Base-by-base conservation (phyloP, 2,113 vertebrate genomes). In the Delphinapterus leucas region DNA sequence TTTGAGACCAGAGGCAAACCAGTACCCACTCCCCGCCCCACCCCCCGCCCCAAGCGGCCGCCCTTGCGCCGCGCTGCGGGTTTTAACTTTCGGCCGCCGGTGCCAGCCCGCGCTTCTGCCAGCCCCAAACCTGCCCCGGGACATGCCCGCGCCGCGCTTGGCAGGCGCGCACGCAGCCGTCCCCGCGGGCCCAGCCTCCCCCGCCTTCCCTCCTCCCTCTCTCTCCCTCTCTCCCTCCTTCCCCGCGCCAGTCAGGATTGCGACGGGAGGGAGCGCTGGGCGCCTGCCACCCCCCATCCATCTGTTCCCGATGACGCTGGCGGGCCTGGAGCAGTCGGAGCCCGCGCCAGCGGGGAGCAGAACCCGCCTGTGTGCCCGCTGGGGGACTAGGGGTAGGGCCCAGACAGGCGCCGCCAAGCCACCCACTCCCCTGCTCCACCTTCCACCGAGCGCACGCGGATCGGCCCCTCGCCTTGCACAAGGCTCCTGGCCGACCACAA, bases 221-320 rank as follows among this genome's bases (percentile, higher is more conserved):
- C 63, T 38, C 67, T 36, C 74, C 44, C 74, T 17, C 53, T 5
- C 53, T 33, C 82, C 41, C 36, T 38, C 38, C 70, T 12, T 70
- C 82, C 85, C 94, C 49, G 92, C 87, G 92, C 95, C 93, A 95
- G 95, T 95, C 96, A 36, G 96, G 97, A 90, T 74, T 85, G 95
- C 87, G 85, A 38, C 83, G 98, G 93, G 97, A 98, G 97, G 86
- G 96, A 92, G 98, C 84, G 94, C 98, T 98, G 98, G 98, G 98
- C 93, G 90, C 79, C 96, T 97, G 98, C 98, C 98, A 99, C 97
- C 97, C 97, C 91, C 98, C 96, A 96, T 98, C 98, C 98, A 98
- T 98, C 98, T 98, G 98, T 98, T 98, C 98, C 97, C 89, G 98
- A 97, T 96, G 98, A 98, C 98, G 98, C 98, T 96, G 98, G 98